A percentile compares a stretch with the other conserved stretches of the same genome.
These are phyloP conservation scores for Clivina fossor DNA, from an alignment of 2,888 invertebrate genomes.

Conservation along the genomic window DNA sequence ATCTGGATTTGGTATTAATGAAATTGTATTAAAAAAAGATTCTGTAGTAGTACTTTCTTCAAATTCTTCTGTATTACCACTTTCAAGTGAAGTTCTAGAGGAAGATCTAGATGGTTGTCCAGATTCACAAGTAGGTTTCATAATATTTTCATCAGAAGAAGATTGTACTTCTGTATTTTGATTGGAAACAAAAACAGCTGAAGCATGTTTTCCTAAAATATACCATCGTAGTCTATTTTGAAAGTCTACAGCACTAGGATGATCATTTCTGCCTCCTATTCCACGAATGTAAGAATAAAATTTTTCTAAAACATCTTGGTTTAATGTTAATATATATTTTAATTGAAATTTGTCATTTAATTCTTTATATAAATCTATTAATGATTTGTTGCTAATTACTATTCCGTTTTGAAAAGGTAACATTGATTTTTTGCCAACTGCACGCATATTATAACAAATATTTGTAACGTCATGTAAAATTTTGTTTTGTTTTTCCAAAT, in stretches of 20 bases:
- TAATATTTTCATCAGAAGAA: slow-evolving; percentile 2
- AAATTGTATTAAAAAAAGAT: too few relatives aligned
- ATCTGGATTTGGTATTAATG: too few relatives aligned
- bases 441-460: neutral
- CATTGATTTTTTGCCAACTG: slow-evolving; percentile 2
- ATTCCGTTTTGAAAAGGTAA: neutral
- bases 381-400: neutral
- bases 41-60: too few relatives aligned
- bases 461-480: neutral
- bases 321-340: neutral
- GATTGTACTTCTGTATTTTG: slow-evolving; percentile 5
- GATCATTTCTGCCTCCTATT: neutral
- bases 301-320: neutral
- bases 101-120: neutral
- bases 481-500: neutral
- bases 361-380: slow-evolving; percentile 3
- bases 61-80: neutral
- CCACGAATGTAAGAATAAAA: neutral
- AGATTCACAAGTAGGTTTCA: neutral
- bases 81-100: neutral
- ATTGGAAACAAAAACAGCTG: neutral
- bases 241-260: neutral
- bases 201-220: slow-evolving; percentile 9
- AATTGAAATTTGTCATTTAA: neutral
- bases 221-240: slow-evolving; percentile 1